A percentile compares a stretch with the other conserved stretches of the same genome.
These are phyloP conservation scores for Penaeus chinensis DNA, from an alignment of 1,140 invertebrate genomes.

Conservation along the genomic window DNA sequence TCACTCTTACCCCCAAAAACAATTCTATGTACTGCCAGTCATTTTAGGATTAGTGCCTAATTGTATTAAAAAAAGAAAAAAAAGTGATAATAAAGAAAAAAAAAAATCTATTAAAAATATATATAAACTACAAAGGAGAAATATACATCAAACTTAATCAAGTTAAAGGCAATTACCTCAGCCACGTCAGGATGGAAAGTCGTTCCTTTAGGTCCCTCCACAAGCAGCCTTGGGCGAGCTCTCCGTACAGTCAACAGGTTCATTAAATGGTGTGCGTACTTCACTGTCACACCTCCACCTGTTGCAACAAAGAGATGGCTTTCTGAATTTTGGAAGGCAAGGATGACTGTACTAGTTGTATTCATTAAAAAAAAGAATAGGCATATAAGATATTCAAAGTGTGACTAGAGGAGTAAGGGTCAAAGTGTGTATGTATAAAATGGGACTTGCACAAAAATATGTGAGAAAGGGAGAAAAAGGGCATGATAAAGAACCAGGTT, in stretches of 20 bases:
- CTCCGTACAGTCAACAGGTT: slow-evolving; percentile 48
- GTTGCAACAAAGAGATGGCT: neutral
- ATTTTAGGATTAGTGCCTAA: no score
- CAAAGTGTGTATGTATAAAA: no score
- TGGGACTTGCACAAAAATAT: no score
- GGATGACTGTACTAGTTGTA: no score
- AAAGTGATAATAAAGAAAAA: neutral
- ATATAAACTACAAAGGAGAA: neutral
- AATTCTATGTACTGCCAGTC: no score
- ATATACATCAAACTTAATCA: neutral
- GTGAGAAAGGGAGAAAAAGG: no score
- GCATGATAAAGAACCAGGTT: no score
- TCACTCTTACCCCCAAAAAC: no score
- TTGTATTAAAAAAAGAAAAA: neutral
- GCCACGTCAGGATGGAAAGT: slow-evolving; percentile 56
- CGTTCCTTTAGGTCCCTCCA: slow-evolving; percentile 39
- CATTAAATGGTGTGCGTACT: slow-evolving; percentile 43
- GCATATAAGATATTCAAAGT: no score
- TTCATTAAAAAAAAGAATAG: no score
- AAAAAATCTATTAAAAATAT: neutral
- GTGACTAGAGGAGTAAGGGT: no score
- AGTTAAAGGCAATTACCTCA: slow-evolving; percentile 15
- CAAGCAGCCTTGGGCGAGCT: slow-evolving; percentile 48
- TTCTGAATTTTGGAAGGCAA: neutral
- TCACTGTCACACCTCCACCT: slow-evolving; percentile 52